A percentile compares a stretch with the other conserved stretches of the same genome.
Conservation (phyloP, 2,113 vertebrate genomes). For the Mus musculus region DNA sequence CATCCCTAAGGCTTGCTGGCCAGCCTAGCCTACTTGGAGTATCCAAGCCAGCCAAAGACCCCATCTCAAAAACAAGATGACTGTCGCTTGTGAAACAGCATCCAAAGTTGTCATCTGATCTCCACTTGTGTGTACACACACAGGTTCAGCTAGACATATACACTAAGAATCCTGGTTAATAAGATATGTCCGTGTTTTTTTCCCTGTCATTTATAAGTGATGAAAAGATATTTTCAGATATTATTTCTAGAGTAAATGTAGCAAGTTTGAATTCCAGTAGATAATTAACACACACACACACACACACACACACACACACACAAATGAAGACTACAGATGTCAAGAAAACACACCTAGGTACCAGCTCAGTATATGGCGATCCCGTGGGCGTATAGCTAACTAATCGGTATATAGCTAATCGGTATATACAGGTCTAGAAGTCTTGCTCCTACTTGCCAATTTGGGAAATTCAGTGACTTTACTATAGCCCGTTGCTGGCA, state of each 20-base stretch:
- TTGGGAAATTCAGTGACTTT: background rate
- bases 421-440: background rate
- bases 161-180: background rate
- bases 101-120: too few relatives aligned
- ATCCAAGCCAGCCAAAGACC: background rate
- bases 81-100: background rate
- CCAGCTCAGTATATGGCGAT: background rate
- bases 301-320: too few relatives aligned
- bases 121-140: background rate
- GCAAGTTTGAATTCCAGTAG: slow-evolving; percentile 23
- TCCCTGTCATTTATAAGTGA: background rate
- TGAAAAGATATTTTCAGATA: slow-evolving; percentile 20
- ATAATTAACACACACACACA: background rate
- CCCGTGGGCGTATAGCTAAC: background rate
- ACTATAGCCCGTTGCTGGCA: background rate
- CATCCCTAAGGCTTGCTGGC: background rate
- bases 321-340: background rate
- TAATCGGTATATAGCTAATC: background rate
- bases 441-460: background rate
- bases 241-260: background rate
- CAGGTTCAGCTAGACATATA: background rate
- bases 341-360: background rate
- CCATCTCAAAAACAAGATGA: background rate
- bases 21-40: background rate
- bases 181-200: background rate